Conservation (phyloP, 2,113 vertebrate species). For the Solea senegalensis region DNA sequence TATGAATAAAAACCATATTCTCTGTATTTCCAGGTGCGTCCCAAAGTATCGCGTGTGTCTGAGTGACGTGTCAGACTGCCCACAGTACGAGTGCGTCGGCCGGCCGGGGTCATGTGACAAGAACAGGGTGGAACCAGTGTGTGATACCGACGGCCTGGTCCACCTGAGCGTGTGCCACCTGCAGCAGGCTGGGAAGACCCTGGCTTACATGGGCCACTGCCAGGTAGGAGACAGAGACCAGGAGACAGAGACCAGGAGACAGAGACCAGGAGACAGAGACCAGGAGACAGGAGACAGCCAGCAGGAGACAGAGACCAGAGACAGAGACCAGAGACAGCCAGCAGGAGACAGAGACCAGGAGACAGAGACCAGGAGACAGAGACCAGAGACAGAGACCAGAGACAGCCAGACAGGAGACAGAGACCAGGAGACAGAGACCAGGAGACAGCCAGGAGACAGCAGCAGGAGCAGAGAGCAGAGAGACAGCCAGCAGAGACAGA, state of each 20-base stretch:
- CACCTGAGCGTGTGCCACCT: slow-evolving; percentile 88
- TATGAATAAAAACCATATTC: not conserved
- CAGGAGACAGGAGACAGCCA: no score
- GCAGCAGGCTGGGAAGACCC: slow-evolving; percentile 89
- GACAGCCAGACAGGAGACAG: no score
- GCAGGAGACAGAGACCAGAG: no score
- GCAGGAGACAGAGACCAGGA: no score
- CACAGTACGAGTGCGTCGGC: slow-evolving; percentile 90
- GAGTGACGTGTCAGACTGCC: slow-evolving; percentile 86
- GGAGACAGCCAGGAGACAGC: no score
- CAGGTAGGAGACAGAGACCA: slow-evolving; percentile 83
- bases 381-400: no score
- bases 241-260: not conserved
- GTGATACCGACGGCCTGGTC: slow-evolving; percentile 90
- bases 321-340: no score
- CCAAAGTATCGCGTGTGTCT: slow-evolving; percentile 91
- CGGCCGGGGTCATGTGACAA: slow-evolving; percentile 87
- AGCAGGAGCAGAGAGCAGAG: no score
- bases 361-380: no score
- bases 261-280: no score
- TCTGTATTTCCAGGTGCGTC: slow-evolving; percentile 84
- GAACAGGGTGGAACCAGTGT: slow-evolving; percentile 86
- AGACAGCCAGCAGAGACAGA: not conserved
- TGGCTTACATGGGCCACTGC: slow-evolving; percentile 93
- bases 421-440: no score